Conservation (phyloP, 2,113 vertebrate genomes). For the Gorsachius goisagi region DNA sequence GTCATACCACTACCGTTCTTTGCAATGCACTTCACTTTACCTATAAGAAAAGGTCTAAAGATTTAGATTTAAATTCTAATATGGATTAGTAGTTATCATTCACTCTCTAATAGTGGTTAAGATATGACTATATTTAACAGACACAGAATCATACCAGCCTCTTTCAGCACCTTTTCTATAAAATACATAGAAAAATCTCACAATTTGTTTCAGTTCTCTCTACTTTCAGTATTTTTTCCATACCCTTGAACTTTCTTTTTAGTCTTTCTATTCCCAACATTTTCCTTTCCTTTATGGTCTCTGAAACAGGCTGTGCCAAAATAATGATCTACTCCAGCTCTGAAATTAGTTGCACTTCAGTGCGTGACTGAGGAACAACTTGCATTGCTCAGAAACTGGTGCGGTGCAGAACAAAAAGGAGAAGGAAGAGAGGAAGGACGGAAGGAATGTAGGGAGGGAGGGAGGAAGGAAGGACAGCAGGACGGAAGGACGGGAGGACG, state of each 20-base stretch:
- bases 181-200: neutral
- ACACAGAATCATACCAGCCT: neutral
- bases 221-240: neutral
- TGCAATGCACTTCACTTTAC: neutral
- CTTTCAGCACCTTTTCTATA: neutral
- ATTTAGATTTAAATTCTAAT: neutral
- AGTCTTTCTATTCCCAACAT: neutral
- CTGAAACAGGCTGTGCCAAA: neutral
- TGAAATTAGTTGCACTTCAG: neutral
- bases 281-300: neutral
- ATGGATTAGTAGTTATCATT: neutral
- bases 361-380: neutral
- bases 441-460: too few relatives aligned
- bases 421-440: too few relatives aligned
- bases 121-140: neutral
- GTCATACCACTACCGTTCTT: neutral
- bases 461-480: too few relatives aligned
- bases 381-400: neutral
- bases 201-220: neutral
- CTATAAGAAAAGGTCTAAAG: neutral
- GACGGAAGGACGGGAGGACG: too few relatives aligned
- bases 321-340: neutral
- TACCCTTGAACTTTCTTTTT: neutral
- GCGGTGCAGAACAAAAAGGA: neutral
- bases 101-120: neutral